These are phyloP conservation scores for Cepaea hortensis DNA, from an alignment of 2,888 invertebrate species.

Conservation along the genomic window DNA sequence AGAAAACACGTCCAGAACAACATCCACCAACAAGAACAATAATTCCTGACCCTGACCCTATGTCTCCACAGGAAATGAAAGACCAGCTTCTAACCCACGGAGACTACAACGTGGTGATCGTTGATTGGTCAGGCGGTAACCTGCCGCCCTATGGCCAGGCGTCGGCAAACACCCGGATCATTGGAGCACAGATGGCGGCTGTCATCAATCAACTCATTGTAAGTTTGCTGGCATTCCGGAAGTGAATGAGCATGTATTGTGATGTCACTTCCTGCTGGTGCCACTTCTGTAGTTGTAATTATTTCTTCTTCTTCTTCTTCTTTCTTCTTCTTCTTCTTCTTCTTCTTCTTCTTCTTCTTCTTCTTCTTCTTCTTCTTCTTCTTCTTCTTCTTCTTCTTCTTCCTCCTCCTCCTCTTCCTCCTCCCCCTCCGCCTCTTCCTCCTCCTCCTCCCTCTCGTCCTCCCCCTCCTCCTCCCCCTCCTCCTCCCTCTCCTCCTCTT, in stretches of 20 bases:
- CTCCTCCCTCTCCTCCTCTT: no score
- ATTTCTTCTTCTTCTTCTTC: no score
- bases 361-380: neutral
- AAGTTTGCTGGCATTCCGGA: neutral
- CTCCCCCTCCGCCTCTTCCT: no score
- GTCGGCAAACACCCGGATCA: constrained; percentile 75
- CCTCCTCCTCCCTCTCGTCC: no score
- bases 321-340: neutral
- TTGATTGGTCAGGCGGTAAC: constrained; percentile 70
- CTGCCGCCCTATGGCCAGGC: constrained; percentile 74
- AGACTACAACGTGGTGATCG: constrained; percentile 68
- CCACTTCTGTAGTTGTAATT: no score
- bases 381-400: neutral
- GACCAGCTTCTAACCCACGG: constrained; percentile 62
- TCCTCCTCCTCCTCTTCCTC: no score
- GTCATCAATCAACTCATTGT: constrained; percentile 65
- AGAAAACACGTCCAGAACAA: no score
- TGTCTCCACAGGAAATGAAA: constrained; percentile 57
- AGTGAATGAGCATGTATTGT: no score
- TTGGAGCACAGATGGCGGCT: constrained; percentile 74
- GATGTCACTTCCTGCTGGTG: no score
- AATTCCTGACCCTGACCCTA: no score
- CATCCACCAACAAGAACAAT: no score
- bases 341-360: neutral
- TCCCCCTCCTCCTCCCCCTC: no score